A percentile compares a stretch with the other conserved stretches of the same genome.
These are phyloP conservation scores for Stegophylla sp. DNA, from an alignment of 2,888 invertebrate genomes.

Conservation along the genomic window DNA sequence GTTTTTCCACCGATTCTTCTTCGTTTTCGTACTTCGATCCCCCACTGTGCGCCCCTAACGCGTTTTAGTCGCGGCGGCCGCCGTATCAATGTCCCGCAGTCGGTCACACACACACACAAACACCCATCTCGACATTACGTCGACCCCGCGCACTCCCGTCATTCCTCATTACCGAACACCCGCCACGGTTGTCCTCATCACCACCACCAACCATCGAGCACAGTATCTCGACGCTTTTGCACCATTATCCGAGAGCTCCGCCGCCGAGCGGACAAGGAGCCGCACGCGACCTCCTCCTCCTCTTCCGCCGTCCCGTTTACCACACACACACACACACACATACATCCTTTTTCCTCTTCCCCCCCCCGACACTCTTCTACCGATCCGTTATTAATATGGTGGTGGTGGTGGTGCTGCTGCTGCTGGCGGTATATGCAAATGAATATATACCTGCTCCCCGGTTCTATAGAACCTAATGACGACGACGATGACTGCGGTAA, in stretches of 20 bases:
- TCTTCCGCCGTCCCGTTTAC: not conserved
- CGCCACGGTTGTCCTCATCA: not conserved
- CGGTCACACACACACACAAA: constrained; percentile 46
- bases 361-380: not conserved
- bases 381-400: not conserved
- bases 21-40: constrained; percentile 56
- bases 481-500: constrained; percentile 32
- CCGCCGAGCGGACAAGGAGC: constrained; percentile 16
- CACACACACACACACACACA: not conserved
- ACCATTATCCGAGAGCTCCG: not conserved
- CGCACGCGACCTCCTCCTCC: constrained; percentile 26
- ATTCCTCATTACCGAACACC: too few species aligned
- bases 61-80: not conserved
- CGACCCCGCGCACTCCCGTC: not conserved
- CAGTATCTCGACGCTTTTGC: not conserved
- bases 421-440: not conserved
- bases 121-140: constrained; percentile 48
- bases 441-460: constrained; percentile 10
- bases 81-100: constrained; percentile 55
- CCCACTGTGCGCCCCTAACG: not conserved
- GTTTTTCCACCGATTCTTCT: constrained; percentile 59
- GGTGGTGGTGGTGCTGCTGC: not conserved
- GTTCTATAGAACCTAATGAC: constrained; percentile 10
- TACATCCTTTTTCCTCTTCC: too few species aligned
- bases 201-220: not conserved